Percentiles rank a stretch among this genome's conserved stretches.
Conservation (phyloP, 2,888 invertebrate genomes). For the Tanypteryx hageni region DNA sequence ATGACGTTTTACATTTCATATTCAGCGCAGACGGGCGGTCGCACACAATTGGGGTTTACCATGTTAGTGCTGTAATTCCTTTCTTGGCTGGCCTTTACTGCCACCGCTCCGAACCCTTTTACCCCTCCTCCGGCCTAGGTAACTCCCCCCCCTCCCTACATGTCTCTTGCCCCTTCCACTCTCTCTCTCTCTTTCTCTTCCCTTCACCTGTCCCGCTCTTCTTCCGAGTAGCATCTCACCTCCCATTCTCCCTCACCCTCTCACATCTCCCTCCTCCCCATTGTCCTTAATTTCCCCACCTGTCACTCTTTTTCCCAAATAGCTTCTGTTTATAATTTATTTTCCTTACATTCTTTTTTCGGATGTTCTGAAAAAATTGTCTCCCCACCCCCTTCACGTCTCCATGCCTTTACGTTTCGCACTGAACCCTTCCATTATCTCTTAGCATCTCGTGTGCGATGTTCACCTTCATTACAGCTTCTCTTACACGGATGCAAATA, state of each 20-base stretch:
- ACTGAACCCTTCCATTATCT: too few species aligned
- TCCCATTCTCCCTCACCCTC: background rate
- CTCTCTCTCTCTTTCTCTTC: background rate
- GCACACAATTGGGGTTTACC: constrained; percentile 62
- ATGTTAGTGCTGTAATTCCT: constrained; percentile 54
- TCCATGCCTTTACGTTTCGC: too few species aligned
- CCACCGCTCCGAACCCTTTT: constrained; percentile 4
- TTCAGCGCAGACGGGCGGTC: constrained; percentile 57
- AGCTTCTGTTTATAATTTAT: constrained; percentile 55
- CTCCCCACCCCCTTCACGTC: too few species aligned
- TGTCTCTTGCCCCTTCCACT: background rate
- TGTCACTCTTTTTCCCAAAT: constrained; percentile 46
- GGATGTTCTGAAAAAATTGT: too few species aligned
- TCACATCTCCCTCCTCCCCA: background rate
- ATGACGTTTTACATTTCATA: constrained; percentile 60
- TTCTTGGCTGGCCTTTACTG: constrained; percentile 39
- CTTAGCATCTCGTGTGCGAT: too few species aligned
- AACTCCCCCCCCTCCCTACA: background rate
- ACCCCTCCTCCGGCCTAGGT: background rate
- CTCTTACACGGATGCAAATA: too few species aligned
- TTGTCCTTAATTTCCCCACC: constrained; percentile 26
- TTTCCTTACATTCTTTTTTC: background rate
- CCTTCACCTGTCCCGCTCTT: constrained; percentile 12
- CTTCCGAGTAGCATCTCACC: background rate
- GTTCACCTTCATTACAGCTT: too few species aligned